These are phyloP conservation scores for Leptinotarsa juncta DNA, from an alignment of 2,888 invertebrate genomes.

Conservation along the genomic window DNA sequence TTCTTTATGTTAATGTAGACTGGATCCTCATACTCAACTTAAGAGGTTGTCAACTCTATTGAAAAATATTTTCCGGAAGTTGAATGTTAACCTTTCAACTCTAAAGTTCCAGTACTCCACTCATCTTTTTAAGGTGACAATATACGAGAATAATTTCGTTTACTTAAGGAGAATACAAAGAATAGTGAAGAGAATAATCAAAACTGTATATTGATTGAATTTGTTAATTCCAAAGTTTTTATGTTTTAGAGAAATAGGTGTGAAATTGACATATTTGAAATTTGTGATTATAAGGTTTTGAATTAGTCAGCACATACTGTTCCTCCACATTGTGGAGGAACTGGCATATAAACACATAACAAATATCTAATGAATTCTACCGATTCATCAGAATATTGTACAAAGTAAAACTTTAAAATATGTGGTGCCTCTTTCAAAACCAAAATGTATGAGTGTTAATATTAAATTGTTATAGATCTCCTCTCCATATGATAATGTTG, in stretches of 20 bases:
- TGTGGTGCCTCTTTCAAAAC: constrained; percentile 10
- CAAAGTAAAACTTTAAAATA: constrained; percentile 6
- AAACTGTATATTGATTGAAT: background rate
- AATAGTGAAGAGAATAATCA: background rate
- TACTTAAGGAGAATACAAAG: background rate
- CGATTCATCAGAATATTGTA: constrained; percentile 5
- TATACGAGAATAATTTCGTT: too few species aligned
- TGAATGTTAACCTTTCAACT: too few species aligned
- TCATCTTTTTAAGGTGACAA: too few species aligned
- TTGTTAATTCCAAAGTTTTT: background rate
- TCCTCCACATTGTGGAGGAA: background rate
- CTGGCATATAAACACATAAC: background rate
- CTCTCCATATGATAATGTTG: background rate
- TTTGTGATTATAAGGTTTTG: background rate
- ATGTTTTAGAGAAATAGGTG: constrained; percentile 1
- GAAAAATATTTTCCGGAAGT: too few species aligned
- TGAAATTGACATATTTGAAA: background rate
- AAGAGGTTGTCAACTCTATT: too few species aligned
- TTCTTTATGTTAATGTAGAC: too few species aligned
- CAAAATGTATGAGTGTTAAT: background rate
- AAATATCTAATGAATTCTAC: background rate
- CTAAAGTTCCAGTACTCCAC: too few species aligned
- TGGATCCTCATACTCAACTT: too few species aligned
- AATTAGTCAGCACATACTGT: background rate
- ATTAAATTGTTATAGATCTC: constrained; percentile 15